Evolutionary conservation across 2,113 vertebrate species (phyloP).

Genomic region (Phylloscopus trochiloides): DNA sequence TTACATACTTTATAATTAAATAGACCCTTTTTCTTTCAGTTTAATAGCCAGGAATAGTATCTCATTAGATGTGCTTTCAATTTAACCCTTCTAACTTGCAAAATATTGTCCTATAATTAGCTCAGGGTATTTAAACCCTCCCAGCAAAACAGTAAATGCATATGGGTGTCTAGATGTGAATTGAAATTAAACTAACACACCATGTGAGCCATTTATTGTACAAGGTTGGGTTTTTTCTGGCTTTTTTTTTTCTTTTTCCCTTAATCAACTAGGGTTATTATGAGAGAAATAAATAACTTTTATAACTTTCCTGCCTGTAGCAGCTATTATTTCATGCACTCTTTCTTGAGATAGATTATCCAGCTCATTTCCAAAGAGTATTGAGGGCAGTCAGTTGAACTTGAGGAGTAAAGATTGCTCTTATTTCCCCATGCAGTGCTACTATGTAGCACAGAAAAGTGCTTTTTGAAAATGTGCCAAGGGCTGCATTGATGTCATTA

Average conservation of each 20-base stretch:
- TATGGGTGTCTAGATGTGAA: slow-evolving; percentile 28
- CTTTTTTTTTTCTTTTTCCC: too few relatives aligned
- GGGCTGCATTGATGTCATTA: not conserved
- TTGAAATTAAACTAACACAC: not conserved
- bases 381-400: slow-evolving; percentile 5
- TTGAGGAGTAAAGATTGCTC: not conserved
- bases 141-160: slow-evolving; percentile 33
- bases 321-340: slow-evolving; percentile 6
- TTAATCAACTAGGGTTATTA: not conserved
- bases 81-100: slow-evolving; percentile 37
- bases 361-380: slow-evolving; percentile 21
- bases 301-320: slow-evolving; percentile 7
- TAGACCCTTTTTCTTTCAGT: slow-evolving; percentile 16
- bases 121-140: slow-evolving; percentile 33
- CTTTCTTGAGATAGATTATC: slow-evolving; percentile 20
- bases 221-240: not conserved
- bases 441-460: not conserved
- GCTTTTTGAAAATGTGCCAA: not conserved
- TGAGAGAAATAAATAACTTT: slow-evolving; percentile 50
- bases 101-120: slow-evolving; percentile 60
- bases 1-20: slow-evolving; percentile 51
- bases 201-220: not conserved
- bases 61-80: slow-evolving; percentile 49
- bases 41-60: slow-evolving; percentile 42
- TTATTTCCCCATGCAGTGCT: not conserved